Conservation (phyloP, 2,113 vertebrate species). For the Epinephelus lanceolatus region DNA sequence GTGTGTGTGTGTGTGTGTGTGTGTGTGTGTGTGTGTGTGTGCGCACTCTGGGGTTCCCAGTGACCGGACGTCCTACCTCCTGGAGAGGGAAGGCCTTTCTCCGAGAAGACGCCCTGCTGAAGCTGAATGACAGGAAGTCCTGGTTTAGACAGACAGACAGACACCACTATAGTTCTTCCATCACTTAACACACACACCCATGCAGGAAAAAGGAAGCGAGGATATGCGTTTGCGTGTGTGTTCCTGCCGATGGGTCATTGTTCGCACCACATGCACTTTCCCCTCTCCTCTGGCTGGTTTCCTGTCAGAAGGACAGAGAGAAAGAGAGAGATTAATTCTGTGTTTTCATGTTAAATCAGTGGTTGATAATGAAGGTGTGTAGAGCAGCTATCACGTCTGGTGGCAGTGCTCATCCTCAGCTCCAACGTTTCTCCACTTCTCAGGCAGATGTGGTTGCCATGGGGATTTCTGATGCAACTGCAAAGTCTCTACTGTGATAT, state of each 20-base stretch:
- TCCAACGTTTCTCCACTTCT: neutral
- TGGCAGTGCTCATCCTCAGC: neutral
- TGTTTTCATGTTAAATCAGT: neutral
- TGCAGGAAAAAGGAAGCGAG: slow-evolving; percentile 88
- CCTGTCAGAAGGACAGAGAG: slow-evolving; percentile 24
- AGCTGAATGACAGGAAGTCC: slow-evolving; percentile 98
- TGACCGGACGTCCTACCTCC: slow-evolving; percentile 93
- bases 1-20: slow-evolving; percentile 28
- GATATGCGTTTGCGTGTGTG: slow-evolving; percentile 28
- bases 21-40: slow-evolving; percentile 32
- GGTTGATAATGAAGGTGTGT: neutral
- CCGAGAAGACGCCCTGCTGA: slow-evolving; percentile 88
- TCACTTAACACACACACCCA: slow-evolving; percentile 81
- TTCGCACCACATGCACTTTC: slow-evolving; percentile 39
- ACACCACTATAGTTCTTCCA: slow-evolving; percentile 86
- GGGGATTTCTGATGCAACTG: slow-evolving; percentile 26
- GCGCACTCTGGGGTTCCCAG: slow-evolving; percentile 86
- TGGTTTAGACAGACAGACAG: slow-evolving; percentile 92
- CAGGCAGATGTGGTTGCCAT: slow-evolving; percentile 29
- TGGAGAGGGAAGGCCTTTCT: slow-evolving; percentile 86
- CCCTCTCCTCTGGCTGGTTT: slow-evolving; percentile 34
- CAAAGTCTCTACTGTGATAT: slow-evolving; percentile 17
- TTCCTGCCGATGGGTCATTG: slow-evolving; percentile 51
- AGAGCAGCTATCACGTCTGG: neutral
- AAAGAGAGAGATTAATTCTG: slow-evolving; percentile 7